Conservation (phyloP, 2,113 vertebrate genomes). For the Sinocyclocheilus rhinocerous region DNA sequence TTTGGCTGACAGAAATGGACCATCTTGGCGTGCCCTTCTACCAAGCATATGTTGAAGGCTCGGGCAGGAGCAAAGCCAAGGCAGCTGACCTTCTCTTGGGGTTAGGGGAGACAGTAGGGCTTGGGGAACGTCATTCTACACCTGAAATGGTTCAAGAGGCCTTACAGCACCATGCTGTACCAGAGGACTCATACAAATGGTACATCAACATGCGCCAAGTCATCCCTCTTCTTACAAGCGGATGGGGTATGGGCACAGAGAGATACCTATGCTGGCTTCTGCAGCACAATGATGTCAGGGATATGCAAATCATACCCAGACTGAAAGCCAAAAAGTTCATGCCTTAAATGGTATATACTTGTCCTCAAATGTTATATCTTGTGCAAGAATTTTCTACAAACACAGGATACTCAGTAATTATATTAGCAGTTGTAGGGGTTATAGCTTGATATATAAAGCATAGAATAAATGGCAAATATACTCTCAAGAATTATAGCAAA, state of each 20-base stretch:
- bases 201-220: conserved; percentile 76
- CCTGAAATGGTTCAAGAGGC: conserved; percentile 74
- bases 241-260: conserved; percentile 82
- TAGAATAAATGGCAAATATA: too few species aligned
- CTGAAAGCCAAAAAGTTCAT: conserved; percentile 77
- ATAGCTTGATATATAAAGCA: neutral
- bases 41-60: conserved; percentile 76
- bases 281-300: conserved; percentile 76
- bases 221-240: conserved; percentile 74
- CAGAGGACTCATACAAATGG: conserved; percentile 77
- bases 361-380: neutral
- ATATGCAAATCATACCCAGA: conserved; percentile 78
- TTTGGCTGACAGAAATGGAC: conserved; percentile 82
- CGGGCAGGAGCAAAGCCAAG: conserved; percentile 72
- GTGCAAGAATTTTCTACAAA: neutral
- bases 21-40: conserved; percentile 80
- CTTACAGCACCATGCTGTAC: conserved; percentile 73
- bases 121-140: conserved; percentile 77
- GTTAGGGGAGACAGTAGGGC: conserved; percentile 78
- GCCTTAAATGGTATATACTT: conserved; percentile 65
- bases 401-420: neutral
- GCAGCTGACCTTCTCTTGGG: conserved; percentile 79
- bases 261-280: conserved; percentile 80
- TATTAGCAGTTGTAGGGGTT: neutral
- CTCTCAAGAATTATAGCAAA: too few species aligned